These are phyloP conservation scores for Mormyrus lacerda DNA, from an alignment of 2,113 vertebrate species.

Conservation along the genomic window DNA sequence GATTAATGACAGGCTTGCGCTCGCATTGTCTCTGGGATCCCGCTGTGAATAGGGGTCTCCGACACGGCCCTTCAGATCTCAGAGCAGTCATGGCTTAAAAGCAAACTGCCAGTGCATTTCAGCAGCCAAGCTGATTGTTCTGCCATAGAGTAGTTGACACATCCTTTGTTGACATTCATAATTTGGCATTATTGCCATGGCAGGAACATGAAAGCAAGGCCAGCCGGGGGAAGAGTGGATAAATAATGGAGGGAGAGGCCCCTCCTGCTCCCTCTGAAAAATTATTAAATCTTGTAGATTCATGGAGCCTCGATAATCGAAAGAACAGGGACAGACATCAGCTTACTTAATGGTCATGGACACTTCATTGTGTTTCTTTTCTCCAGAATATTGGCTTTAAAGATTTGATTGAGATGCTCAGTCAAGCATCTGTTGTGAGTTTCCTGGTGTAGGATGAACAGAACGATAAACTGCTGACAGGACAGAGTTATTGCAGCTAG, in stretches of 20 bases:
- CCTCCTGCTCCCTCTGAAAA: background rate
- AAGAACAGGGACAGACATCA: background rate
- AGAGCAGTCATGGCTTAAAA: background rate
- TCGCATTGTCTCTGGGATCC: background rate
- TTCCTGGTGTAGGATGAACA: background rate
- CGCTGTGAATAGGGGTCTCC: background rate
- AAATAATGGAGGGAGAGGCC: background rate
- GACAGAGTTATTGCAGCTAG: no score
- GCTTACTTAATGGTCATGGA: background rate
- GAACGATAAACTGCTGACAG: background rate
- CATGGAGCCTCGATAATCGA: background rate
- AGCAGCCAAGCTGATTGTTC: background rate
- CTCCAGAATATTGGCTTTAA: background rate
- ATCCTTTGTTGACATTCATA: background rate
- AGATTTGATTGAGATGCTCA: background rate
- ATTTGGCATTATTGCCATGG: background rate
- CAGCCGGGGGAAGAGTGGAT: background rate
- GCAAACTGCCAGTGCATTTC: background rate
- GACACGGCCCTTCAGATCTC: background rate
- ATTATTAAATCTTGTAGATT: background rate
- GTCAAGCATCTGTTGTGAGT: background rate
- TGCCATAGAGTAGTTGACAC: background rate
- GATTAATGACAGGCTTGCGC: background rate
- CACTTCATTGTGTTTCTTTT: background rate
- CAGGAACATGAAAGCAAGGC: background rate